Evolutionary conservation across 2,797 vertebrate genomes (phyloP).

Genomic region (Sternotherus odoratus): DNA sequence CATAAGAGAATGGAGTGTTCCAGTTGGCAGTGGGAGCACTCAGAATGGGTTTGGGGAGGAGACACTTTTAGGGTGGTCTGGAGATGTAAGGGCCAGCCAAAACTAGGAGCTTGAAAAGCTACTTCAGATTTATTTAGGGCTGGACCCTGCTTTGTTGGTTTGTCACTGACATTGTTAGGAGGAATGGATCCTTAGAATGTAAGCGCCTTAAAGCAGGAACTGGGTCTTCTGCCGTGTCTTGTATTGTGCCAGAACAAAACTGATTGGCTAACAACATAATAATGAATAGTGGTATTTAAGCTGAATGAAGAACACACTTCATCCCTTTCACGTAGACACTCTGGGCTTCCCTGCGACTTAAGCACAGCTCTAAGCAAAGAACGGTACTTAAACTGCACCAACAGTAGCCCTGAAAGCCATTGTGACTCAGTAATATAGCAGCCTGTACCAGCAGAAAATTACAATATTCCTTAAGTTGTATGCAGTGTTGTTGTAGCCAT

Average conservation of each 20-base stretch:
- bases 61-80: too few relatives aligned
- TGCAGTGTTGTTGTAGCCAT: not conserved
- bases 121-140: not conserved
- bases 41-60: too few relatives aligned
- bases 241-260: fast-evolving
- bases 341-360: not conserved
- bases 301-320: not conserved
- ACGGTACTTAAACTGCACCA: not conserved
- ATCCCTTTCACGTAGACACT: not conserved
- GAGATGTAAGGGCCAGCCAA: too few relatives aligned
- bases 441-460: not conserved
- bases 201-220: not conserved
- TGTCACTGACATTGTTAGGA: not conserved
- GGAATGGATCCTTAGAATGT: not conserved
- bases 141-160: not conserved
- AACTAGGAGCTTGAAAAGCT: not conserved
- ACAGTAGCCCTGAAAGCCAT: not conserved
- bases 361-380: not conserved
- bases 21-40: too few relatives aligned
- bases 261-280: not conserved
- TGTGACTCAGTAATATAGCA: not conserved
- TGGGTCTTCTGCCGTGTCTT: not conserved
- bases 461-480: not conserved
- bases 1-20: too few relatives aligned
- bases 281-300: not conserved